Percentiles rank a stretch among this genome's conserved stretches.
phyloP scores from a whole-genome alignment of 2,888 invertebrate genomes.

The Enchytraeus crypticus region DNA sequence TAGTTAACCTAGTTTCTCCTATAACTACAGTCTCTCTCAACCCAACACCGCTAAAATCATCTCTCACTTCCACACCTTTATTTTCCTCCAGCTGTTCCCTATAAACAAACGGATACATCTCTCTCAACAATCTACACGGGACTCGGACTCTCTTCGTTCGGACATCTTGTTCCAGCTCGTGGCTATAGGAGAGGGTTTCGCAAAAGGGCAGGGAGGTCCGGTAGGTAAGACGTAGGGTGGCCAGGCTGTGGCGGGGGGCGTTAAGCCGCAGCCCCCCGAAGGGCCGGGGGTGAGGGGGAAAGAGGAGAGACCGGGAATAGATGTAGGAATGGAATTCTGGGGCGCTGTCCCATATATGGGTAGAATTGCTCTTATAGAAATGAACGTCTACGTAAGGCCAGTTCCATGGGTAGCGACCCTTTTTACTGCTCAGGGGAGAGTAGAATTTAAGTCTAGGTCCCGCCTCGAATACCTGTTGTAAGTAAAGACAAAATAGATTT shows the following conservation, averaged over 20 bases:
- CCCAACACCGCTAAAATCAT: not conserved
- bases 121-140: constrained; percentile 10
- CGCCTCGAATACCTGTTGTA: constrained; percentile 11
- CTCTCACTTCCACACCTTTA: not conserved
- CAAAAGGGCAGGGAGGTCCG: constrained; percentile 12
- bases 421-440: constrained; percentile 3
- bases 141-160: not conserved
- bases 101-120: constrained; percentile 21
- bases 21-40: constrained; percentile 17
- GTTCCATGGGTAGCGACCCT: constrained; percentile 22
- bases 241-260: constrained; percentile 24
- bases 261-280: constrained; percentile 20
- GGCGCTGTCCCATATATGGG: constrained; percentile 26
- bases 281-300: constrained; percentile 25
- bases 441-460: constrained; percentile 22
- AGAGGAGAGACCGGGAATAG: constrained; percentile 20
- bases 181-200: constrained; percentile 22
- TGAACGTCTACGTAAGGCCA: constrained; percentile 29
- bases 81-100: not conserved
- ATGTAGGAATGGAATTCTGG: constrained; percentile 16
- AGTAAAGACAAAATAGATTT: too few species aligned
- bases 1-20: constrained; percentile 8
- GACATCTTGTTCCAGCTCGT: constrained; percentile 17
- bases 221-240: constrained; percentile 19
- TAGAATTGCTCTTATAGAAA: constrained; percentile 23